Percentiles rank a stretch among this genome's conserved stretches.
These are phyloP conservation scores for Lycophotia porphyrea DNA, from an alignment of 2,888 invertebrate genomes.

Conservation along the genomic window DNA sequence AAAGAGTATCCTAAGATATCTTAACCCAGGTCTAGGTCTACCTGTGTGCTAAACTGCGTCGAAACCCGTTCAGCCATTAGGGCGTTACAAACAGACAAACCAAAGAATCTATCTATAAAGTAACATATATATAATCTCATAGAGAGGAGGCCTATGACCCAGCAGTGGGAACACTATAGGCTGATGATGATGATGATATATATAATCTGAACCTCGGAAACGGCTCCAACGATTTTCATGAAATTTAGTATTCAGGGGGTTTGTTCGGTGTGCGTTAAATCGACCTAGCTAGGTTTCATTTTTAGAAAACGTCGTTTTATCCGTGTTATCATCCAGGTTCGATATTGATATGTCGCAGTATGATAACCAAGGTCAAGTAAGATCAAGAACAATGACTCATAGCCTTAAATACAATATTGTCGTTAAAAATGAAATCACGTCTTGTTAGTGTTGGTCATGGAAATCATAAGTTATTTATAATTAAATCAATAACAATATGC, in stretches of 20 bases:
- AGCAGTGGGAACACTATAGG: too few relatives aligned
- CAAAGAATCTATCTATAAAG: too few relatives aligned
- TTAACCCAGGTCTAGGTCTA: background rate
- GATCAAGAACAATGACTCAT: slow-evolving; percentile 48
- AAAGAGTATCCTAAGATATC: background rate
- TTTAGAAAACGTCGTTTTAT: too few relatives aligned
- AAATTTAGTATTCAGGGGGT: too few relatives aligned
- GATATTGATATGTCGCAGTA: background rate
- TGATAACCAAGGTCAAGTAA: slow-evolving; percentile 40
- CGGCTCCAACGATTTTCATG: too few relatives aligned
- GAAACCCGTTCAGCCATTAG: background rate
- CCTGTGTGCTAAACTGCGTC: background rate
- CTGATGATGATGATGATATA: too few relatives aligned
- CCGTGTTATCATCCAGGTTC: too few relatives aligned
- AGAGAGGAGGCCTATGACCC: too few relatives aligned
- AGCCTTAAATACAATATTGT: slow-evolving; percentile 29
- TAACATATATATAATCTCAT: too few relatives aligned
- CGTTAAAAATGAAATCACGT: slow-evolving; percentile 36
- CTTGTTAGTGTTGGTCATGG: slow-evolving; percentile 27
- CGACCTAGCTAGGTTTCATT: too few relatives aligned
- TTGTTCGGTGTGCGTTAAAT: too few relatives aligned
- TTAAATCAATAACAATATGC: background rate
- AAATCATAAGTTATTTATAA: slow-evolving; percentile 11
- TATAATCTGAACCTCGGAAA: too few relatives aligned
- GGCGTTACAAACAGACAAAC: background rate